Evolutionary conservation across 2,888 invertebrate species (phyloP).

Genomic region (Alcis repandata): DNA sequence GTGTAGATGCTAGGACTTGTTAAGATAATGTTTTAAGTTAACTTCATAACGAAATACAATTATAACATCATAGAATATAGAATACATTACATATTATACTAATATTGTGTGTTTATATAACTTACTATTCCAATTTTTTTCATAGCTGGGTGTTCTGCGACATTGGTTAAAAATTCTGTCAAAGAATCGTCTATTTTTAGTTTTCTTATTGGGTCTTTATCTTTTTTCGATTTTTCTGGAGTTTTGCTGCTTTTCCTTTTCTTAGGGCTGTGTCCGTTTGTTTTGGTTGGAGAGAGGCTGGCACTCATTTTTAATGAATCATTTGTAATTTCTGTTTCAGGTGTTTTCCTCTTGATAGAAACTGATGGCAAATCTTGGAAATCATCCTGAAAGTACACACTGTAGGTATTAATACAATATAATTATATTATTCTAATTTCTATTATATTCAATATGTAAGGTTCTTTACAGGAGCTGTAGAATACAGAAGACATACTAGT

Average conservation of each 20-base stretch:
- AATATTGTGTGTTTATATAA: conserved; percentile 4
- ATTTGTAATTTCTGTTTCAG: conserved; percentile 50
- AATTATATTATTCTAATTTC: no score
- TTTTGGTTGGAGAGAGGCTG: conserved; percentile 58
- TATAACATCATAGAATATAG: no score
- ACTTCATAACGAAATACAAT: no score
- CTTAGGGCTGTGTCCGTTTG: conserved; percentile 35
- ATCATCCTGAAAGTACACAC: conserved; percentile 57
- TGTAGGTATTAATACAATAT: neutral
- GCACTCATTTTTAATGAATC: conserved; percentile 60
- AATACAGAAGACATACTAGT: no score
- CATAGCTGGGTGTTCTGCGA: conserved; percentile 60
- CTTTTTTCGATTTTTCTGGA: conserved; percentile 57
- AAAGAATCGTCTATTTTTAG: conserved; percentile 64
- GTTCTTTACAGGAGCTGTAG: no score
- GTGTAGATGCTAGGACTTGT: no score
- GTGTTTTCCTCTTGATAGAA: conserved; percentile 51
- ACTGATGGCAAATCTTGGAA: conserved; percentile 44
- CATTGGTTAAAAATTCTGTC: conserved; percentile 57
- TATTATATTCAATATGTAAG: no score
- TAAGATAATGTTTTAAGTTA: no score
- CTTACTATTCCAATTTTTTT: conserved; percentile 58
- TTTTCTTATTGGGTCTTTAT: conserved; percentile 63
- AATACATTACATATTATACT: no score
- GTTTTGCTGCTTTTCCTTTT: conserved; percentile 53